These are phyloP conservation scores for Dasyprocta punctata DNA, from an alignment of 2,113 vertebrate genomes.

Conservation along the genomic window DNA sequence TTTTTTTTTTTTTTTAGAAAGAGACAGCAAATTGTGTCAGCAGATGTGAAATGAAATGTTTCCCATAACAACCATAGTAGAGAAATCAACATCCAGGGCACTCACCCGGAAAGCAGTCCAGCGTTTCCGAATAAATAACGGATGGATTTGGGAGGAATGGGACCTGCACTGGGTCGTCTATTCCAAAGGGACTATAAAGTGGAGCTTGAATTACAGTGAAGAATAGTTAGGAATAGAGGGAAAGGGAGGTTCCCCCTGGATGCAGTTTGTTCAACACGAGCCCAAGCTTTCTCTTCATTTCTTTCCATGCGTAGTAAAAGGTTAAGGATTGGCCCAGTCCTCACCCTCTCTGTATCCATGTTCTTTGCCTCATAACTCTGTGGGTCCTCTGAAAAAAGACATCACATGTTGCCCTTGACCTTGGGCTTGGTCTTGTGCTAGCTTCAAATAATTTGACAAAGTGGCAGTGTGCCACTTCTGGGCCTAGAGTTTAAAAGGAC, in stretches of 20 bases:
- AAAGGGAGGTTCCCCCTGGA: neutral
- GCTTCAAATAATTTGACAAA: neutral
- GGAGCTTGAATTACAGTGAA: neutral
- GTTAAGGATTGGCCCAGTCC: neutral
- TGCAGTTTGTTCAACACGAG: neutral
- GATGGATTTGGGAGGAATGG: neutral
- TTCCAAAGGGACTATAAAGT: constrained; percentile 1
- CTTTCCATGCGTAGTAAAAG: neutral
- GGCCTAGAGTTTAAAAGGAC: neutral
- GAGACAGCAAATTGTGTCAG: constrained; percentile 75
- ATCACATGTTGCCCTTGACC: neutral
- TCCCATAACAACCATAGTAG: constrained; percentile 70
- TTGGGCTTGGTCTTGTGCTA: neutral
- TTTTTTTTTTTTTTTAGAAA: constrained; percentile 57
- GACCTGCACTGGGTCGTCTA: neutral
- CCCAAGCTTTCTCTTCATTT: neutral
- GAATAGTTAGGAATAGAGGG: neutral
- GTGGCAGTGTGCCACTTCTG: neutral
- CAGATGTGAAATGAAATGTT: constrained; percentile 78
- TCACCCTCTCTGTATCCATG: neutral
- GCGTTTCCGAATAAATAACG: constrained; percentile 36
- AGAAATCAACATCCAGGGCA: constrained; percentile 65
- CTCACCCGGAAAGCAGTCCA: constrained; percentile 22
- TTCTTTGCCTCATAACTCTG: neutral
- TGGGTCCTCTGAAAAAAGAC: neutral